Evolutionary conservation across 2,797 vertebrate genomes (phyloP).

Genomic region (Falco concolor): DNA sequence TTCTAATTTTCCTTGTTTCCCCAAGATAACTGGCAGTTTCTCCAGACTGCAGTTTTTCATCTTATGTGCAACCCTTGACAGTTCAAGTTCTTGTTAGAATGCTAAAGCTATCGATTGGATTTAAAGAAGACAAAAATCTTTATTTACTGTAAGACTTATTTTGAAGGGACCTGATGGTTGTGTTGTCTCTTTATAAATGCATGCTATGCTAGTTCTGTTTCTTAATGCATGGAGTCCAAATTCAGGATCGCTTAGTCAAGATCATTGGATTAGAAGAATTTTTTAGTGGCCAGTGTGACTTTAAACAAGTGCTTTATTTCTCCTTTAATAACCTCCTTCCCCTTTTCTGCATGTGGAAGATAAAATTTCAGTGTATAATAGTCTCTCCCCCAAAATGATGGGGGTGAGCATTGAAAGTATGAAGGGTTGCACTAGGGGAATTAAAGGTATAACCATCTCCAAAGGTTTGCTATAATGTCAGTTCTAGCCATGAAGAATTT

Average conservation of each 20-base stretch:
- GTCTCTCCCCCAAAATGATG: background rate
- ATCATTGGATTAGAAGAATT: background rate
- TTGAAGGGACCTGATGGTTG: background rate
- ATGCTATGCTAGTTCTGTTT: background rate
- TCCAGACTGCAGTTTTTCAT: background rate
- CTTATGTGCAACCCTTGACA: background rate
- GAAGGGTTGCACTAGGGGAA: background rate
- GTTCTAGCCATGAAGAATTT: background rate
- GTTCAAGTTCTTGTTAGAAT: background rate
- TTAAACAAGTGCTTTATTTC: background rate
- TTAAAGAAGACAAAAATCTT: background rate
- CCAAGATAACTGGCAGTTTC: background rate
- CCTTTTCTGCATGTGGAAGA: background rate
- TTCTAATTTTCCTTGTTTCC: constrained; percentile 16
- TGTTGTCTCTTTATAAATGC: background rate
- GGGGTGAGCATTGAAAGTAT: background rate
- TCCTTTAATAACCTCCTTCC: background rate
- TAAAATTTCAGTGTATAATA: background rate
- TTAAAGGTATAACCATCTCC: background rate
- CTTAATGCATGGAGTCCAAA: background rate
- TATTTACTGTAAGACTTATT: background rate
- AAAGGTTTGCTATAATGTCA: background rate
- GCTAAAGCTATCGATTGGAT: background rate
- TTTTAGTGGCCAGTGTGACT: background rate
- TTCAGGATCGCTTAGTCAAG: background rate